Evolutionary conservation across 1,140 invertebrate species (phyloP).

Genomic region (Anastatus disparis): DNA sequence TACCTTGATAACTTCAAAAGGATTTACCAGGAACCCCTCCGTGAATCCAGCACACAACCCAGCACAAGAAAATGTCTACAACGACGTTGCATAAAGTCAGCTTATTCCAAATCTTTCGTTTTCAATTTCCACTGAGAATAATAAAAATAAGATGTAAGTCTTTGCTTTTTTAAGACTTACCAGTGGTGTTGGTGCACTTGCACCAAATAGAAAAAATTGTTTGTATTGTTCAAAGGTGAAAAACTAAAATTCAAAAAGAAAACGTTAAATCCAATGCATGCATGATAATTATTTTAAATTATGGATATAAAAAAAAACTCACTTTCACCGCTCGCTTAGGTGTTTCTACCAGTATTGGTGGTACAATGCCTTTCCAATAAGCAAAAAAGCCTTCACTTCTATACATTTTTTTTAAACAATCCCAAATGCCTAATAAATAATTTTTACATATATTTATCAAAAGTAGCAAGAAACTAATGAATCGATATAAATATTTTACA

Average conservation of each 20-base stretch:
- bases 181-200: slow-evolving; percentile 76
- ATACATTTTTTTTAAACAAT: slow-evolving; percentile 91
- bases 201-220: slow-evolving; percentile 82
- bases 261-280: slow-evolving; percentile 34
- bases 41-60: slow-evolving; percentile 88
- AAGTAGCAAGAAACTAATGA: too few species aligned
- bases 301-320: slow-evolving; percentile 40
- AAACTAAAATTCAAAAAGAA: slow-evolving; percentile 71
- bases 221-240: slow-evolving; percentile 95
- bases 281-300: neutral
- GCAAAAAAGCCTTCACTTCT: slow-evolving; percentile 82
- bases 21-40: slow-evolving; percentile 91
- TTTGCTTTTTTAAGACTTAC: slow-evolving; percentile 62
- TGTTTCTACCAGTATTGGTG: slow-evolving; percentile 93
- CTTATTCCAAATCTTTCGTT: slow-evolving; percentile 2
- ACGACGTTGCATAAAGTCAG: slow-evolving; percentile 33
- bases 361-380: slow-evolving; percentile 93
- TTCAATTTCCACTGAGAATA: slow-evolving; percentile 1
- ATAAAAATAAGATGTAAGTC: slow-evolving; percentile 1
- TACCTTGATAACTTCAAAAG: slow-evolving; percentile 96
- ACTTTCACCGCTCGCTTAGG: slow-evolving; percentile 92
- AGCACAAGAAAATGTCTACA: slow-evolving; percentile 86
- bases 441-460: neutral
- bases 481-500: too few species aligned
- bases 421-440: slow-evolving; percentile 73